These are phyloP conservation scores for Heterodera schachtii DNA, from an alignment of 1,140 invertebrate species.

Conservation along the genomic window DNA sequence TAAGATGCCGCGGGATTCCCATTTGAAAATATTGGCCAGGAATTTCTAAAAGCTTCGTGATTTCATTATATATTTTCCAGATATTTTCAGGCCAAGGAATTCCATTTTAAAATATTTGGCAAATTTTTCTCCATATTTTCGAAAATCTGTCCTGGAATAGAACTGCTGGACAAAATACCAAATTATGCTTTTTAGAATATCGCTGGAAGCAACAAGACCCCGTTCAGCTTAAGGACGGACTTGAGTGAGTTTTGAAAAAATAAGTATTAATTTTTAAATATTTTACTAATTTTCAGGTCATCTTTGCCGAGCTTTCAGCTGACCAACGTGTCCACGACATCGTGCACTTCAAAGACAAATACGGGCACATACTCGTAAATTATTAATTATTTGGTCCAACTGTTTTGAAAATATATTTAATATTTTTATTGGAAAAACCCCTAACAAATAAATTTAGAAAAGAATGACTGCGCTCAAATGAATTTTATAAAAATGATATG, in stretches of 20 bases:
- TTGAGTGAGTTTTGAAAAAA: conserved; percentile 70
- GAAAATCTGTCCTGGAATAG: too few relatives aligned
- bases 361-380: conserved; percentile 85
- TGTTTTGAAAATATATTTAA: too few relatives aligned
- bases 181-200: conserved; percentile 55
- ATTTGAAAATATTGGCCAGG: too few relatives aligned
- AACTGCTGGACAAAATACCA: not conserved
- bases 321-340: conserved; percentile 86
- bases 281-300: conserved; percentile 2
- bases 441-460: not conserved
- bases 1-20: too few relatives aligned
- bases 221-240: conserved; percentile 87
- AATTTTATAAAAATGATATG: too few relatives aligned
- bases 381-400: not conserved
- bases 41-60: too few relatives aligned
- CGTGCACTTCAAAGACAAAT: conserved; percentile 92
- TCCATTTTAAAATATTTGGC: too few relatives aligned
- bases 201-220: conserved; percentile 87
- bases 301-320: conserved; percentile 84
- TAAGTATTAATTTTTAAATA: not conserved
- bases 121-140: too few relatives aligned
- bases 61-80: too few relatives aligned
- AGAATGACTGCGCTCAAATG: too few relatives aligned
- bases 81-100: too few relatives aligned
- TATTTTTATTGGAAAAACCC: too few relatives aligned